A percentile compares a stretch with the other conserved stretches of the same genome.
Conservation (phyloP, 1,140 invertebrate genomes). For the Cotesia glomerata region DNA sequence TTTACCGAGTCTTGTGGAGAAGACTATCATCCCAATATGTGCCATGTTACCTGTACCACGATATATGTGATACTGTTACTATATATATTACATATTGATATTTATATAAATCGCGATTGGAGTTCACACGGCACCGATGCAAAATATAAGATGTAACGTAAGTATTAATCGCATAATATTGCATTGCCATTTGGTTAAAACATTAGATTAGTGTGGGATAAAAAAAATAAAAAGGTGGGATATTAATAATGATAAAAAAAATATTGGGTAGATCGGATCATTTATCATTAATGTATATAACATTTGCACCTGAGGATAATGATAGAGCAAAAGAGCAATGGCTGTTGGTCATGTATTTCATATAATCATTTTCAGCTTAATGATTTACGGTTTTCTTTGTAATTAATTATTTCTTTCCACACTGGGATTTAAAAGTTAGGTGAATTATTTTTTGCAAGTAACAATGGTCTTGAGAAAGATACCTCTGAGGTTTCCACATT, state of each 20-base stretch:
- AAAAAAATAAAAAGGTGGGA: not conserved
- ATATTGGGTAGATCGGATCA: not conserved
- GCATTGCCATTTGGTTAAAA: not conserved
- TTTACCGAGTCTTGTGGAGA: not conserved
- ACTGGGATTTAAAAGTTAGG: not conserved
- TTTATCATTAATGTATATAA: slow-evolving; percentile 3
- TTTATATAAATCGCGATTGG: not conserved
- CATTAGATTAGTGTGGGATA: not conserved
- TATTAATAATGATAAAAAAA: no score
- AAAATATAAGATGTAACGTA: not conserved
- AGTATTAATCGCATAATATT: not conserved
- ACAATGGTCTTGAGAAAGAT: not conserved
- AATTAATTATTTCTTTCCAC: slow-evolving; percentile 9
- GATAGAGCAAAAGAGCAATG: not conserved
- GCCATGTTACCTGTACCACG: no score
- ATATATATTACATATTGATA: not conserved
- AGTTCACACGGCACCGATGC: not conserved
- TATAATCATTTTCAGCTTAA: not conserved
- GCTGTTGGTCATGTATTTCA: not conserved
- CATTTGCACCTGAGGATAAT: slow-evolving; percentile 18
- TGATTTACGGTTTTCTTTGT: slow-evolving; percentile 2
- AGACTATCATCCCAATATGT: not conserved
- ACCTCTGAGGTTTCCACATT: not conserved
- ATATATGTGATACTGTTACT: no score
- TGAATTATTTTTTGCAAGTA: not conserved